Evolutionary conservation across 1,140 invertebrate genomes (phyloP).

Genomic region (Cotesia typhae): DNA sequence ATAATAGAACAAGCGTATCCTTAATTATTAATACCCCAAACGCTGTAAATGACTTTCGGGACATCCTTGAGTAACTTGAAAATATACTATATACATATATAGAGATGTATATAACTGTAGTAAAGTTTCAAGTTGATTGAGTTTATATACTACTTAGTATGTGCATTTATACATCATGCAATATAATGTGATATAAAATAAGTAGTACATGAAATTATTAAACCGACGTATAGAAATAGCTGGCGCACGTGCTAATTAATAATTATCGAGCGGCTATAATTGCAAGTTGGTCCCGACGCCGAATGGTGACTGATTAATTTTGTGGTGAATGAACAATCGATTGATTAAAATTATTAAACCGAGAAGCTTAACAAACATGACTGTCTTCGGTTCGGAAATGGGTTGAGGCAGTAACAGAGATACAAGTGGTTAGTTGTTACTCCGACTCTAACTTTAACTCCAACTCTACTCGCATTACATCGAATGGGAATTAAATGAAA

Average conservation of each 20-base stretch:
- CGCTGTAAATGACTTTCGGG: too few species aligned
- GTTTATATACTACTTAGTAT: not conserved
- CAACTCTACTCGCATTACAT: too few species aligned
- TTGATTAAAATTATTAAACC: conserved; percentile 14
- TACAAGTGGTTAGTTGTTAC: not conserved
- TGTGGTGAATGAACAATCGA: not conserved
- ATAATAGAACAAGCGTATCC: too few species aligned
- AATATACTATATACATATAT: not conserved
- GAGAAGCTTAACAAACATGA: not conserved
- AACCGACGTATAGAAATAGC: not conserved
- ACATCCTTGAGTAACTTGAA: too few species aligned
- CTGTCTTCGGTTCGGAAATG: conserved; percentile 23
- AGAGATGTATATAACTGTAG: too few species aligned
- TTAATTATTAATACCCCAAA: too few species aligned
- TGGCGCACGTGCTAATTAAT: conserved; percentile 6
- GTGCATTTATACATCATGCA: not conserved
- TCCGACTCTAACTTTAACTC: too few species aligned
- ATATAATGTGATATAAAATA: not conserved
- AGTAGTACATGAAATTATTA: not conserved
- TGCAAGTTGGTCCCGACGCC: too few species aligned
- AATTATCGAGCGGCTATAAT: not conserved
- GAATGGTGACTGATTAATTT: conserved; percentile 19
- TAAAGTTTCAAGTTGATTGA: too few species aligned
- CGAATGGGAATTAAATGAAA: too few species aligned
- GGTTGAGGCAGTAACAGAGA: conserved; percentile 17